Conservation (phyloP, 2,888 invertebrate species). For the Drosophila lacicola region DNA sequence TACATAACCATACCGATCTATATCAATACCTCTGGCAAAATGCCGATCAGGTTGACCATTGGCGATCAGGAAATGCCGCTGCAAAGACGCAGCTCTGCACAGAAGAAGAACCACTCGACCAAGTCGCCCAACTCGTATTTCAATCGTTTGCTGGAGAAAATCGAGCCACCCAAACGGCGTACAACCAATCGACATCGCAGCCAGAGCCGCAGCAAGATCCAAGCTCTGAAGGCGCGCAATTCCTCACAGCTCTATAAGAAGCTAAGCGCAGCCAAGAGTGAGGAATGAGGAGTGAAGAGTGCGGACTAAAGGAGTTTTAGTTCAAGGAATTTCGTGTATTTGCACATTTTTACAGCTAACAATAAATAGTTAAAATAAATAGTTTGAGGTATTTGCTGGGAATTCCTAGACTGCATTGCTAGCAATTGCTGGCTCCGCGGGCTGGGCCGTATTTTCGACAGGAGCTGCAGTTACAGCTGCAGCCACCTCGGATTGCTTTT, state of each 20-base stretch:
- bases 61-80: conserved; percentile 62
- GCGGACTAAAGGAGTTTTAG: background rate
- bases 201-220: conserved; percentile 50
- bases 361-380: conserved; percentile 69
- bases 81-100: conserved; percentile 3
- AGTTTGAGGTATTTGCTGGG: conserved; percentile 26
- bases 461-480: conserved; percentile 5
- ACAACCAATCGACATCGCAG: conserved; percentile 74
- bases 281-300: background rate
- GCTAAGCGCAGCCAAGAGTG: background rate
- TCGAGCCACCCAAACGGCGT: conserved; percentile 47
- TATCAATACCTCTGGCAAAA: conserved; percentile 62
- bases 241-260: background rate
- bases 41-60: conserved; percentile 67
- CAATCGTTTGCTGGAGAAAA: conserved; percentile 60
- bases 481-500: conserved; percentile 11
- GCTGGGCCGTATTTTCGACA: conserved; percentile 11
- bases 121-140: conserved; percentile 66
- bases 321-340: conserved; percentile 15
- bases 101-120: conserved; percentile 32
- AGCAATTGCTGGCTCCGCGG: conserved; percentile 22
- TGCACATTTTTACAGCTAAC: conserved; percentile 40
- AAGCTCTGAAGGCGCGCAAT: conserved; percentile 43
- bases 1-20: conserved; percentile 80
- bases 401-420: conserved; percentile 52